Percentiles rank a stretch among this genome's conserved stretches.
Evolutionary conservation across 2,797 vertebrate species (phyloP).

Genomic region (Schizopygopsis pylzovi): DNA sequence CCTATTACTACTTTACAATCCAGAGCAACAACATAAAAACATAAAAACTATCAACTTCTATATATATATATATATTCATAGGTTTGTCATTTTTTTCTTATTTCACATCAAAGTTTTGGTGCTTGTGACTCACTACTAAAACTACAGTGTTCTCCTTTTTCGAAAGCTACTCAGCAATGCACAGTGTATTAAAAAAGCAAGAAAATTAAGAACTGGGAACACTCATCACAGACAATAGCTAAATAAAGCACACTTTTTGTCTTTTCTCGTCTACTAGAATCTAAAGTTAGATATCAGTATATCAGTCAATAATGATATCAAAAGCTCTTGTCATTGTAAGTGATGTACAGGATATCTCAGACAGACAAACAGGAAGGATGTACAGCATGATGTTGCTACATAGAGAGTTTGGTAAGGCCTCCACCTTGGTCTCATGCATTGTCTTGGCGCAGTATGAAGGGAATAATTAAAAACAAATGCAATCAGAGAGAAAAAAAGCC

Average conservation of each 20-base stretch:
- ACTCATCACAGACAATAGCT: slow-evolving; percentile 71
- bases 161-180: slow-evolving; percentile 68
- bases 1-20: slow-evolving; percentile 71
- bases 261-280: slow-evolving; percentile 68
- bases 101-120: slow-evolving; percentile 73
- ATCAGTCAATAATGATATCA: slow-evolving; percentile 69
- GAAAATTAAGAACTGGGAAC: slow-evolving; percentile 63
- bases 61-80: slow-evolving; percentile 68
- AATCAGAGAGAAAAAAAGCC: slow-evolving; percentile 22
- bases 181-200: slow-evolving; percentile 59
- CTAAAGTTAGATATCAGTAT: slow-evolving; percentile 71
- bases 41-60: slow-evolving; percentile 71
- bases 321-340: slow-evolving; percentile 66
- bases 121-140: slow-evolving; percentile 69
- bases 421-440: slow-evolving; percentile 81
- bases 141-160: slow-evolving; percentile 71
- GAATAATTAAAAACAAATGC: slow-evolving; percentile 57
- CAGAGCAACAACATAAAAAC: slow-evolving; percentile 70
- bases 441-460: slow-evolving; percentile 79
- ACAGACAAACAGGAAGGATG: slow-evolving; percentile 32
- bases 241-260: slow-evolving; percentile 72
- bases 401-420: slow-evolving; percentile 76
- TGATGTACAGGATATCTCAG: slow-evolving; percentile 65
- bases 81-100: slow-evolving; percentile 64
- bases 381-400: slow-evolving; percentile 59